phyloP scores from a whole-genome alignment of 1,140 invertebrate genomes.

The Papilio glaucus region DNA sequence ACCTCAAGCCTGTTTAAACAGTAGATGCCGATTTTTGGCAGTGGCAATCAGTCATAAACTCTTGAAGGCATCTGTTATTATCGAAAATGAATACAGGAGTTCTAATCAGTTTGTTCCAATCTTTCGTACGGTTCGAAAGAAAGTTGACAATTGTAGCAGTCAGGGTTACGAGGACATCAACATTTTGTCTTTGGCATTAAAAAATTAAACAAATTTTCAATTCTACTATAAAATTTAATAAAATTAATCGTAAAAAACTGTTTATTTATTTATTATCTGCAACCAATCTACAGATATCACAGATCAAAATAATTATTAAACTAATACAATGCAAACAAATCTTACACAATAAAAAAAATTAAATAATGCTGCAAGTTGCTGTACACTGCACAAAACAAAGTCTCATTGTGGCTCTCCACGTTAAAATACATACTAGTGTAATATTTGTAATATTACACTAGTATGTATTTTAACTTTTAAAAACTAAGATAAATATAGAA shows the following conservation, averaged over 20 bases:
- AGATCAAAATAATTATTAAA: constrained; percentile 31
- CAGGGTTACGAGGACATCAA: too few relatives aligned
- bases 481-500: neutral
- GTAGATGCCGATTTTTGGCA: too few relatives aligned
- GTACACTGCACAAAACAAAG: neutral
- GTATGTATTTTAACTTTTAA: too few relatives aligned
- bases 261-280: constrained; percentile 21
- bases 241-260: neutral
- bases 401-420: neutral
- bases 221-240: constrained; percentile 9
- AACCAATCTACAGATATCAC: constrained; percentile 35
- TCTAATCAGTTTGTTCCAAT: too few relatives aligned
- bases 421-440: too few relatives aligned
- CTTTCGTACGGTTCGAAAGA: too few relatives aligned
- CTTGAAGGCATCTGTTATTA: too few relatives aligned
- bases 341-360: neutral
- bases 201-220: constrained; percentile 3
- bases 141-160: too few relatives aligned
- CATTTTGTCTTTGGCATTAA: neutral
- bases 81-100: too few relatives aligned
- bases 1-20: too few relatives aligned
- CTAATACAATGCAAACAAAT: neutral
- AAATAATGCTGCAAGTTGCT: neutral
- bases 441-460: too few relatives aligned
- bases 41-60: too few relatives aligned